Base-by-base conservation (phyloP, 92 coral and sea anemone genomes). In the Palythoa grandis region DNA sequence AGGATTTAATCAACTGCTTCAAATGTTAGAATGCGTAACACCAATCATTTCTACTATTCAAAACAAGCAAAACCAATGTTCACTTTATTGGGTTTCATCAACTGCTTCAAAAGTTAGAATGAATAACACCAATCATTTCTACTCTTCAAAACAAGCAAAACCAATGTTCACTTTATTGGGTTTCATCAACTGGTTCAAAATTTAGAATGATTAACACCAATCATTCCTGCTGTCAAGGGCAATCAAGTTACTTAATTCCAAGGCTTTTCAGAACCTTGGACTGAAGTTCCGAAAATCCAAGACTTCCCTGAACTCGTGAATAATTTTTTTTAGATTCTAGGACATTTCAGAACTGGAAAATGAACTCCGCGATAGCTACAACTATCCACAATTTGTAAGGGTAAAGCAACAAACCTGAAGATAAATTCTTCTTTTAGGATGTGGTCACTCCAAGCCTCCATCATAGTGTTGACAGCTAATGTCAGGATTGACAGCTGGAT, bases 391-490 rank as follows among this genome's bases (percentile, higher is more conserved):
- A 15, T 17, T 57, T 57, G 16, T 57, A 57, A 19, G 19, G 3
- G 5, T 14, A 57, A 9, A 29, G 43, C 24, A 20, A 68, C 88
- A 47, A 52, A 96, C 99, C 99, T 96, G 86, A 96, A 96, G 24
- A 93, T 79, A 67, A 96, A 86, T 83, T 92, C 97, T 84, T 92
- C 94, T 61, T 95, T 96, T 15, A 96, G 88, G 70, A 96, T 91
- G 79, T 93, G 92, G 72, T 91, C 86, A 73, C 99, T 93, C 99
- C 99, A 96, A 3, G 93, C 85, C 71, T 94, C 97, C 99, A 96
- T 96, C 98, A 96, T 91, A 48, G 88, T 95, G 24, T 90, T 91
- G 25, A 94, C 92, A 4, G 96, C 85, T 8, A 88, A 87, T 11
- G 92, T 83, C 87, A 96, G 69, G 60, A 95, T 82, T 15, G 92